Percentiles rank a stretch among this genome's conserved stretches.
phyloP scores from a whole-genome alignment of 2,113 vertebrate genomes.

The Phyllostomus hastatus region DNA sequence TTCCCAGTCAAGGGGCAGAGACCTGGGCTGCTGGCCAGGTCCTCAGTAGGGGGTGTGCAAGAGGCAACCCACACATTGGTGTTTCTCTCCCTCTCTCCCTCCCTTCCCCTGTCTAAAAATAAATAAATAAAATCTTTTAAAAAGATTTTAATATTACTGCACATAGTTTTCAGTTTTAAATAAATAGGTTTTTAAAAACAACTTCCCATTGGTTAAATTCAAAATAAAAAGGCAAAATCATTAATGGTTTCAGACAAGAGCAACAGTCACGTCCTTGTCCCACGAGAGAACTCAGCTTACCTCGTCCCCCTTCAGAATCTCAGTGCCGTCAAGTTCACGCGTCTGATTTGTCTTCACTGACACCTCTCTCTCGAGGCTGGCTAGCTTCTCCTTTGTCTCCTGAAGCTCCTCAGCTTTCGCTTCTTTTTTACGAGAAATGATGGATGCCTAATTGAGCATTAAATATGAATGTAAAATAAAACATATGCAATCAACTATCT shows the following conservation, averaged over 20 bases:
- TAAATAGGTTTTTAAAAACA: conserved; percentile 5
- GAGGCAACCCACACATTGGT: too few relatives aligned
- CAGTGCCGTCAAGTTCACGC: conserved; percentile 82
- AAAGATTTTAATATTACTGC: background rate
- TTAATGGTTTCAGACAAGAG: background rate
- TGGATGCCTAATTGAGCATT: conserved; percentile 87
- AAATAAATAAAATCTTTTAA: background rate
- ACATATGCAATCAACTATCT: background rate
- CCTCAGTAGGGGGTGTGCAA: too few relatives aligned
- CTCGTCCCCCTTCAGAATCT: conserved; percentile 91
- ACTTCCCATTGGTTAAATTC: background rate
- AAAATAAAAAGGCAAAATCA: conserved; percentile 5
- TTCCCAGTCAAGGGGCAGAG: too few relatives aligned
- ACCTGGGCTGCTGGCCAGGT: too few relatives aligned
- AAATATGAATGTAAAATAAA: conserved; percentile 35
- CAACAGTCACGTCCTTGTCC: background rate
- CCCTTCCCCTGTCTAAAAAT: too few relatives aligned
- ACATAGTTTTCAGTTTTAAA: conserved; percentile 36
- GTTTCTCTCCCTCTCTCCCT: too few relatives aligned
- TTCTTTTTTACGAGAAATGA: conserved; percentile 94
- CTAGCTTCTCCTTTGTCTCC: conserved; percentile 91
- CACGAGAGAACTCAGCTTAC: conserved; percentile 74
- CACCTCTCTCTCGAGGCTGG: conserved; percentile 85
- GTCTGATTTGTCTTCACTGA: conserved; percentile 85
- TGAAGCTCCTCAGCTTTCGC: conserved; percentile 95